Evolutionary conservation across 2,113 vertebrate species (phyloP).

Genomic region (Xyrauchen texanus): DNA sequence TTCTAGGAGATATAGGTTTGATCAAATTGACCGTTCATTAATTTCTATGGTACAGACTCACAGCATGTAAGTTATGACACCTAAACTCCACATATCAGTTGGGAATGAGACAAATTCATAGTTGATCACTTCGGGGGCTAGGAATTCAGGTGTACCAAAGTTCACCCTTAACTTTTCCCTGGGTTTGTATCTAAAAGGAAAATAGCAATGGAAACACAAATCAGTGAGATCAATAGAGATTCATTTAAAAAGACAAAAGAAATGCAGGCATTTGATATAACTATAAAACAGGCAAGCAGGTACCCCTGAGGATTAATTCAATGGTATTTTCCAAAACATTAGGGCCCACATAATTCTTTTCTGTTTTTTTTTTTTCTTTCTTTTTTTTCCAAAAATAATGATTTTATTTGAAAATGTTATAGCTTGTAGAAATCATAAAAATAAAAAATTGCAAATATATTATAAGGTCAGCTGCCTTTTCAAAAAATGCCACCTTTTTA

Average conservation of each 20-base stretch:
- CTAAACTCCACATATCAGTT: slow-evolving; percentile 98
- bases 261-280: no score
- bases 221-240: background rate
- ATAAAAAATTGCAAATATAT: no score
- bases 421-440: no score
- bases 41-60: slow-evolving; percentile 70
- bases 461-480: no score
- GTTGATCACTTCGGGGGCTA: slow-evolving; percentile 95
- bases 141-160: slow-evolving; percentile 95
- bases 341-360: no score
- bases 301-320: no score
- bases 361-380: no score
- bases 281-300: no score
- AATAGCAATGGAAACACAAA: background rate
- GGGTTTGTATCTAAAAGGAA: slow-evolving; percentile 85
- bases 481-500: no score
- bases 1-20: background rate
- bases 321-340: no score
- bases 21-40: background rate
- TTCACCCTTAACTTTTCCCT: slow-evolving; percentile 94
- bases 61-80: slow-evolving; percentile 97
- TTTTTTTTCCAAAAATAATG: no score
- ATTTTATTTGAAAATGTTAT: no score
- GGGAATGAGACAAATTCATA: slow-evolving; percentile 97
- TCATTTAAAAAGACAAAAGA: background rate